These are phyloP conservation scores for Prionailurus viverrinus DNA, from an alignment of 2,113 vertebrate species.

Conservation along the genomic window DNA sequence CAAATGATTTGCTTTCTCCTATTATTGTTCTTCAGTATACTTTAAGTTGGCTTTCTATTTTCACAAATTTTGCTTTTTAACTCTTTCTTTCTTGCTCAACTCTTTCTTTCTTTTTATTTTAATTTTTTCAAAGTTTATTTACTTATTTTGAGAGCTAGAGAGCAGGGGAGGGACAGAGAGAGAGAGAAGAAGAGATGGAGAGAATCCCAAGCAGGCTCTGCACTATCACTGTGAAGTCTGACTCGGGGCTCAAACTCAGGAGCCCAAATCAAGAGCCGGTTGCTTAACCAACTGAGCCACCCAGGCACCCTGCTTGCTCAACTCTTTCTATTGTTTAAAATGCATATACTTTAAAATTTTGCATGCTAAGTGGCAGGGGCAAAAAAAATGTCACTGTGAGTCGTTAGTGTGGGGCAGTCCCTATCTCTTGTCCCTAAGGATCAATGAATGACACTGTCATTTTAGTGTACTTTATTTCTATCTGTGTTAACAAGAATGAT, in stretches of 20 bases:
- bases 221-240: too few species aligned
- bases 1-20: neutral
- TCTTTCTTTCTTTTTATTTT: neutral
- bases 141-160: too few species aligned
- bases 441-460: neutral
- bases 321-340: neutral
- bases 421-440: neutral
- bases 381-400: neutral
- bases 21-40: slow-evolving; percentile 24
- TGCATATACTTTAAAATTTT: neutral
- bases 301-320: neutral
- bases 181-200: too few species aligned
- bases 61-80: neutral
- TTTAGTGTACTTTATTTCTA: slow-evolving; percentile 29
- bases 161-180: too few species aligned
- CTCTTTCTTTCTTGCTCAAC: neutral
- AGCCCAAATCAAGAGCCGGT: too few species aligned
- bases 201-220: too few species aligned
- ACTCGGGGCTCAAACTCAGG: too few species aligned
- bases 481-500: neutral
- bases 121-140: too few species aligned
- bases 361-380: neutral
- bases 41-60: neutral
- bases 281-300: too few species aligned
- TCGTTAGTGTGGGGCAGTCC: neutral